Conservation (phyloP, 2,888 invertebrate genomes). For the Eupelmus urozonus region DNA sequence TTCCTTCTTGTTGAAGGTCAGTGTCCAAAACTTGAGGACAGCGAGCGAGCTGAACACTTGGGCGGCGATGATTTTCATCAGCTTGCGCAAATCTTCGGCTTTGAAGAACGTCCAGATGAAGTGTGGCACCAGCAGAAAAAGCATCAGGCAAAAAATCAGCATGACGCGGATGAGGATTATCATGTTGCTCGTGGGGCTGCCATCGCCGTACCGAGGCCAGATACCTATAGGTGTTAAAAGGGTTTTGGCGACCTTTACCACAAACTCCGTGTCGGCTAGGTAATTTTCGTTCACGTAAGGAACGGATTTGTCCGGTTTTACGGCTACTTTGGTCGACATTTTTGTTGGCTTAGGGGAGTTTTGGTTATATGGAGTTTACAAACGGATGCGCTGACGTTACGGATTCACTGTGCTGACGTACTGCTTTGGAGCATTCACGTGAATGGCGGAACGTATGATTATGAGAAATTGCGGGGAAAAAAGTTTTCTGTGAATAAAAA, state of each 20-base stretch:
- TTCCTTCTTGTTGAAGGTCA: slow-evolving; percentile 68
- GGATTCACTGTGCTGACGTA: background rate
- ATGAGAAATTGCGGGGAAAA: background rate
- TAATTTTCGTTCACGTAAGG: slow-evolving; percentile 63
- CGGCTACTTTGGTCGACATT: background rate
- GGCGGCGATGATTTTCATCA: slow-evolving; percentile 71
- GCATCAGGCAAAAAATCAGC: slow-evolving; percentile 68
- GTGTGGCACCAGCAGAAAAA: slow-evolving; percentile 70
- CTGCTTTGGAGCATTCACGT: background rate
- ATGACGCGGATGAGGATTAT: slow-evolving; percentile 63
- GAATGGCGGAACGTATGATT: slow-evolving; percentile 19
- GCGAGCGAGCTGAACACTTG: slow-evolving; percentile 71
- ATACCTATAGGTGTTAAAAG: slow-evolving; percentile 71
- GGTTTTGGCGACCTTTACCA: slow-evolving; percentile 66
- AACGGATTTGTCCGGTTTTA: background rate
- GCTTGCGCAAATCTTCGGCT: slow-evolving; percentile 69
- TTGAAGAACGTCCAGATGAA: slow-evolving; percentile 70
- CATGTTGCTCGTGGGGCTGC: slow-evolving; percentile 58
- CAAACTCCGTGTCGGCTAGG: slow-evolving; percentile 66
- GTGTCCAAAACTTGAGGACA: slow-evolving; percentile 71
- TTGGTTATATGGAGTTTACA: background rate
- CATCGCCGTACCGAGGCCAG: slow-evolving; percentile 69
- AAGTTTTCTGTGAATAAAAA: slow-evolving; percentile 32
- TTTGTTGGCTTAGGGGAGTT: background rate
- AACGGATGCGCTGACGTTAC: no score